Conservation (phyloP, 1,140 invertebrate genomes). For the Atta cephalotes region DNA sequence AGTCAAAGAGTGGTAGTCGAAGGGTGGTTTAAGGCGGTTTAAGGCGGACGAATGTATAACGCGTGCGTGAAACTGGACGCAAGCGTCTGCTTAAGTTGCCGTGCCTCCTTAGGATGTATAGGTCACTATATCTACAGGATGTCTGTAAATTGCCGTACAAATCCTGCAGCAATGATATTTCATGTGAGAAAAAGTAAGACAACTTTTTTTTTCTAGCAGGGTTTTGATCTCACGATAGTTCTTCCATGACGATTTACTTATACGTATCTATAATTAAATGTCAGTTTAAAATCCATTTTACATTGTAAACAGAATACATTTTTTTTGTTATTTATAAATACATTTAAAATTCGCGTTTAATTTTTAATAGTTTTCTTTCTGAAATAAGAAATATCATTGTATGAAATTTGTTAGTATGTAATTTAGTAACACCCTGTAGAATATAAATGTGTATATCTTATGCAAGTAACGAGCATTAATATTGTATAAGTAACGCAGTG, state of each 20-base stretch:
- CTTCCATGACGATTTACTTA: not conserved
- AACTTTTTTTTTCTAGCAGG: not conserved
- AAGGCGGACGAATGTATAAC: conserved; percentile 70
- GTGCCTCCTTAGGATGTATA: conserved; percentile 35
- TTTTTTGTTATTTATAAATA: not conserved
- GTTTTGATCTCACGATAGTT: not conserved
- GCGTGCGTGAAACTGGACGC: conserved; percentile 78
- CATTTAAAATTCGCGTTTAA: not conserved
- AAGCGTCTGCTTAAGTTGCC: conserved; percentile 62
- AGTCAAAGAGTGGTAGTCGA: conserved; percentile 78
- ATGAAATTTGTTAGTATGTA: not conserved
- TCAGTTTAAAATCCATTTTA: not conserved
- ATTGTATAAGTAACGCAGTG: conserved; percentile 41
- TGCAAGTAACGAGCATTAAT: conserved; percentile 33
- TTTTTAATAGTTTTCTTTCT: not conserved
- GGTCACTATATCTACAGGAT: conserved; percentile 43
- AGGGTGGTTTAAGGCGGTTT: conserved; percentile 78
- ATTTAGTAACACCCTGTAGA: conserved; percentile 23
- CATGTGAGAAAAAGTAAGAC: not conserved
- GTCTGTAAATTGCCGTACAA: not conserved
- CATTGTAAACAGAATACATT: not conserved
- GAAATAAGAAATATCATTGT: not conserved
- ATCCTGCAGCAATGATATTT: not conserved
- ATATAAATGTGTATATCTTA: not conserved
- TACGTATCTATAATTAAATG: not conserved